Base-by-base conservation (phyloP, 1,140 invertebrate species). In the Drosophila prosaltans region DNA sequence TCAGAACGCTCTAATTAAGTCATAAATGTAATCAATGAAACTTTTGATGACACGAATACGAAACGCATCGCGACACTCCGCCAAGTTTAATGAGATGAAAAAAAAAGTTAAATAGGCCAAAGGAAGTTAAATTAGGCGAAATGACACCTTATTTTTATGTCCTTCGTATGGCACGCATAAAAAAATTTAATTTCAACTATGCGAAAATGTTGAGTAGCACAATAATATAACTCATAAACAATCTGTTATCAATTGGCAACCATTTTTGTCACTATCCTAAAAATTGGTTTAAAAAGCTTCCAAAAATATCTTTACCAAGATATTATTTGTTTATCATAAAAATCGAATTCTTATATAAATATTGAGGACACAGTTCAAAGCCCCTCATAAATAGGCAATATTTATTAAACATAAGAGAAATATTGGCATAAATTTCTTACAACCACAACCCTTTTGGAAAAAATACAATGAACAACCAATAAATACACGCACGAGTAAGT, bases 1-100 rank as follows among this genome's bases (percentile, higher is more conserved):
- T 61, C 45, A 57, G 51, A 54, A 21, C 65, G 62, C 63, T 70
- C 70, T 86, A 88, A 88, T 89, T 83, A 74, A 83, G 72, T 88
- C 84, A 80, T 88, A 89, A 89, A 80, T 83, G 78, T 65, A 77
- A 84, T 84, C 81, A 74, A 77, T 77, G 57, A 43, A 36, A 72
- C 45, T 51, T 54, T 71, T 41, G 40, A 41, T 16, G 41, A 24
- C 39, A 62, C 60, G 60, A 43, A 43, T 41, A 62, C 41, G 40
- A 62, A 26, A 62, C 39, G 60, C 9, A 51, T 21, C 21, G 21
- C 32, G 32, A 36, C 32, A 26, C 45, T 11, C 10, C 9, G 21
- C n/a, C 4, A 4, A 10, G 10, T 40, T 43, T n/a, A 43, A 62
- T n/a, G 40, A 28, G 9, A 26, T 2, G 32, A 28, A 40, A 16